Percentiles rank a stretch among this genome's conserved stretches.
Conservation (phyloP, 2,888 invertebrate species). For the Heliconius hortense region DNA sequence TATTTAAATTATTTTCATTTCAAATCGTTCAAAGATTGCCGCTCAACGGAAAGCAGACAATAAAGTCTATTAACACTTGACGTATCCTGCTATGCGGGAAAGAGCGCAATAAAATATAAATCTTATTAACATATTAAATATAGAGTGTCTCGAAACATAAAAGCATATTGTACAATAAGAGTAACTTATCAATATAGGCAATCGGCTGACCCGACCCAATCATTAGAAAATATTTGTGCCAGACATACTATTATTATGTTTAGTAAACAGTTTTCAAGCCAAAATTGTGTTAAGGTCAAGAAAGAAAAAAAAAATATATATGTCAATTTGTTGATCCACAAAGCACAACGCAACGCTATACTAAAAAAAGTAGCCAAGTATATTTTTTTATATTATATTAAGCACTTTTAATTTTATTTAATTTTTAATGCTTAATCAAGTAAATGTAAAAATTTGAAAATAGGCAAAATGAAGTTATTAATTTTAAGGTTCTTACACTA, state of each 20-base stretch:
- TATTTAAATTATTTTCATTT: neutral
- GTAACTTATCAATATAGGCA: slow-evolving; percentile 18
- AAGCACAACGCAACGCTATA: too few species aligned
- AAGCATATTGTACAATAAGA: neutral
- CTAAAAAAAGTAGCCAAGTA: neutral
- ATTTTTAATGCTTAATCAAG: neutral
- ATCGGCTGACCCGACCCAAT: slow-evolving; percentile 2
- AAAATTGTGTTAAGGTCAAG: too few species aligned
- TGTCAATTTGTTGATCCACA: neutral
- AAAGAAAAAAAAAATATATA: too few species aligned
- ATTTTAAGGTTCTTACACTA: slow-evolving; percentile 83
- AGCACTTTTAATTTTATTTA: neutral
- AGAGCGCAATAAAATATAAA: too few species aligned
- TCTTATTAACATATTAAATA: neutral
- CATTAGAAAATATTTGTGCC: neutral
- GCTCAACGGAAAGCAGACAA: neutral
- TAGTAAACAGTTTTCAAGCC: too few species aligned
- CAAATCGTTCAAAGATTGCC: neutral
- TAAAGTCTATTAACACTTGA: too few species aligned
- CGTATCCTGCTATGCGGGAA: too few species aligned
- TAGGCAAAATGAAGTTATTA: neutral
- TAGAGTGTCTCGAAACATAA: neutral
- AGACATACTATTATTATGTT: neutral
- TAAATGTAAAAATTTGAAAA: neutral
- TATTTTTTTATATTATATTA: neutral